Evolutionary conservation across 2,113 vertebrate species (phyloP).

Genomic region (Phaethornis superciliosus): DNA sequence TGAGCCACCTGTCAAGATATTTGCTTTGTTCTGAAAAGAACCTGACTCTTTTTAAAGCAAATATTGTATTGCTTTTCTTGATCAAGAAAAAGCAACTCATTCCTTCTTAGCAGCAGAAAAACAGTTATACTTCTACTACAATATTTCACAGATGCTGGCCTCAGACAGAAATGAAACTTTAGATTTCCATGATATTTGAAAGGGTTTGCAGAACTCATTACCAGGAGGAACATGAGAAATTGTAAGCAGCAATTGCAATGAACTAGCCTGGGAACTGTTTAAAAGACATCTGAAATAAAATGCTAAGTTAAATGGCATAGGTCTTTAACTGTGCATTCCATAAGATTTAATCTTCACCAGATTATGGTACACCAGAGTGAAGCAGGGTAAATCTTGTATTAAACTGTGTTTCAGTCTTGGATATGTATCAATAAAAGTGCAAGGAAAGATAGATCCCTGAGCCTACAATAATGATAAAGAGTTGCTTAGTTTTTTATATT

Average conservation of each 20-base stretch:
- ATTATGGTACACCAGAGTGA: not conserved
- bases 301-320: conserved; percentile 31
- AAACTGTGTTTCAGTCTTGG: conserved; percentile 16
- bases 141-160: conserved; percentile 38
- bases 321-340: not conserved
- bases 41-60: not conserved
- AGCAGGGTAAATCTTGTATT: not conserved
- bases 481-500: not conserved
- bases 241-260: conserved; percentile 24
- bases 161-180: conserved; percentile 63
- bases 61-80: not conserved
- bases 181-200: conserved; percentile 20
- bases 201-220: conserved; percentile 45
- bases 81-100: not conserved
- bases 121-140: not conserved
- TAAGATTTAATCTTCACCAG: conserved; percentile 20
- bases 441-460: not conserved
- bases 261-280: conserved; percentile 63
- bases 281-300: conserved; percentile 63
- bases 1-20: not conserved
- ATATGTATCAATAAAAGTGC: not conserved
- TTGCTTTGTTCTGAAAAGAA: not conserved
- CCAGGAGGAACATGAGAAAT: conserved; percentile 42
- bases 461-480: conserved; percentile 1
- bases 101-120: conserved; percentile 5